A percentile compares a stretch with the other conserved stretches of the same genome.
Evolutionary conservation across 1,140 invertebrate species (phyloP).

Genomic region (Meloidogyne floridensis): DNA sequence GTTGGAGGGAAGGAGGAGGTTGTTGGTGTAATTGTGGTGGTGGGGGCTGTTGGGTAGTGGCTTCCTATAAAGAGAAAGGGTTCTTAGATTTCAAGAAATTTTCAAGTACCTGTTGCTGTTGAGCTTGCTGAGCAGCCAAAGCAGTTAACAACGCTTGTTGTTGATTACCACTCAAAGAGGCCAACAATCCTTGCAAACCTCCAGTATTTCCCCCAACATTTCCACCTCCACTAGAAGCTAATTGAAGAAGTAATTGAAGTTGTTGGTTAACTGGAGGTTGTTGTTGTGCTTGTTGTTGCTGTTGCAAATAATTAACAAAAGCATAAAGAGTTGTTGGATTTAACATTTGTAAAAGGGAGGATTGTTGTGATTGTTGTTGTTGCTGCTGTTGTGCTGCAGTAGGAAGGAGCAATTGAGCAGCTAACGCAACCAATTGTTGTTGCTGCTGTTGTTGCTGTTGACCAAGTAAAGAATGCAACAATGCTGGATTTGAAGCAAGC

Average conservation of each 20-base stretch:
- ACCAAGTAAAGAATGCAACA: background rate
- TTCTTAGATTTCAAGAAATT: background rate
- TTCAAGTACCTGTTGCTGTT: constrained; percentile 21
- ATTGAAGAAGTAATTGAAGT: constrained; percentile 24
- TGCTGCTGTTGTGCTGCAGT: constrained; percentile 33
- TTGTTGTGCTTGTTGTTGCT: constrained; percentile 32
- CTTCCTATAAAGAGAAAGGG: background rate
- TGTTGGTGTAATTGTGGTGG: background rate
- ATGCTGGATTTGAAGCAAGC: constrained; percentile 25
- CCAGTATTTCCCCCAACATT: background rate
- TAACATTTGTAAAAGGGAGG: constrained; percentile 30
- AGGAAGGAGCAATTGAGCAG: constrained; percentile 37
- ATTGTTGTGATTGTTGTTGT: constrained; percentile 24
- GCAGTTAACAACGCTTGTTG: constrained; percentile 26
- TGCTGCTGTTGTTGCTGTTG: constrained; percentile 30
- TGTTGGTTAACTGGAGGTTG: constrained; percentile 20
- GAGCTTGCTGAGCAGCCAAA: constrained; percentile 28
- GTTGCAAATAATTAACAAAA: constrained; percentile 45
- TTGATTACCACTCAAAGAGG: constrained; percentile 21
- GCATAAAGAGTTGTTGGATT: constrained; percentile 33
- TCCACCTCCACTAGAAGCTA: constrained; percentile 13
- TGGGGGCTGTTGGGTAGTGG: background rate
- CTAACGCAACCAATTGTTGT: constrained; percentile 24
- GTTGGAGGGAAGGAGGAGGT: background rate
- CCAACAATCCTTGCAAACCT: constrained; percentile 8